Evolutionary conservation across 2,888 invertebrate genomes (phyloP).

Genomic region (Drosophila tanythrix): DNA sequence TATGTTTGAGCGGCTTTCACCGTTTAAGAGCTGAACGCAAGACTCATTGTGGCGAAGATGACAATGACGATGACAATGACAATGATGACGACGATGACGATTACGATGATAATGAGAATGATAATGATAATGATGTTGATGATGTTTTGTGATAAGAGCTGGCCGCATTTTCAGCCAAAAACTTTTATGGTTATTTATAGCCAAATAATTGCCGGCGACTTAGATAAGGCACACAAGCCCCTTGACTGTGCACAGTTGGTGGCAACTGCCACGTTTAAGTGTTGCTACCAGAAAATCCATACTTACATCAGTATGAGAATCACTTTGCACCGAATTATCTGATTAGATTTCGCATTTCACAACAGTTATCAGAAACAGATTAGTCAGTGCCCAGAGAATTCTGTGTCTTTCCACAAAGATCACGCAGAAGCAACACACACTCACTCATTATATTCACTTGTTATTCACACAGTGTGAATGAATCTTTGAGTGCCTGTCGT

Average conservation of each 20-base stretch:
- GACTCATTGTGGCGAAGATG: slow-evolving; percentile 6
- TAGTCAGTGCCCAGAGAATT: slow-evolving; percentile 17
- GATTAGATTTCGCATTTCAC: slow-evolving; percentile 48
- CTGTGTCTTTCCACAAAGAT: slow-evolving; percentile 13
- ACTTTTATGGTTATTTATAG: slow-evolving; percentile 73
- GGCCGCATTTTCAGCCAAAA: slow-evolving; percentile 53
- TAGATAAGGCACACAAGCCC: slow-evolving; percentile 44
- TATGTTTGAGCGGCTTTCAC: slow-evolving; percentile 37
- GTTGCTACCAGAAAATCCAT: slow-evolving; percentile 11
- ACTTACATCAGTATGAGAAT: slow-evolving; percentile 18
- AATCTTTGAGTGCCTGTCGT: slow-evolving; percentile 16
- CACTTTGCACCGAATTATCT: slow-evolving; percentile 37
- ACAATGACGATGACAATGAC: slow-evolving; percentile 14
- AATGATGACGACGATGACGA: slow-evolving; percentile 7
- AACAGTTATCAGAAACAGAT: slow-evolving; percentile 20
- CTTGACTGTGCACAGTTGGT: slow-evolving; percentile 27
- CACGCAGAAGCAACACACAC: neutral
- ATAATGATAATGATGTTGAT: slow-evolving; percentile 14
- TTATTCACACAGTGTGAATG: slow-evolving; percentile 28
- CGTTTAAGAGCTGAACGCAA: slow-evolving; percentile 1
- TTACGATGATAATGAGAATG: neutral
- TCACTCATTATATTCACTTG: slow-evolving; percentile 9
- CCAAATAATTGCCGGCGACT: slow-evolving; percentile 59
- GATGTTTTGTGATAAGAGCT: slow-evolving; percentile 44
- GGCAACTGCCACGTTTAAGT: slow-evolving; percentile 41